phyloP scores from a whole-genome alignment of 2,797 vertebrate species.

The Megaceryle alcyon region DNA sequence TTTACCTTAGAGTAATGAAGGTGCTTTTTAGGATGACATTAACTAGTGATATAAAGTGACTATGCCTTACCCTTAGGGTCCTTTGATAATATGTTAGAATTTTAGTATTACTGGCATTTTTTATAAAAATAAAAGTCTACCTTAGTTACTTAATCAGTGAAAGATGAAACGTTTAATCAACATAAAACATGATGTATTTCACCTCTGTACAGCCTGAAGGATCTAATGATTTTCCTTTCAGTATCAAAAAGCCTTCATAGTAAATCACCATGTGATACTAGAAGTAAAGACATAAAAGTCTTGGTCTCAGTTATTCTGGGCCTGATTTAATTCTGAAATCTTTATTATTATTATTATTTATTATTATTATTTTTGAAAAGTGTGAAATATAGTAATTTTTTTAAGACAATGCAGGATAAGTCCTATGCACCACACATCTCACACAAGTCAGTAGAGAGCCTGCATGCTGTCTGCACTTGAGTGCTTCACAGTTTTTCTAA shows the following conservation, averaged over 20 bases:
- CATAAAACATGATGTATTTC: neutral
- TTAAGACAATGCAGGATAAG: neutral
- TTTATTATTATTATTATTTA: neutral
- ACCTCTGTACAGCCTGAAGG: neutral
- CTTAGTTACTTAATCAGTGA: neutral
- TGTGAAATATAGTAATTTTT: neutral
- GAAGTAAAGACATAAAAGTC: neutral
- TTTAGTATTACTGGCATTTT: neutral
- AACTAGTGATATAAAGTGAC: neutral
- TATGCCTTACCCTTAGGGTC: neutral
- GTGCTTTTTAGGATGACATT: neutral
- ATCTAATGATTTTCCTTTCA: neutral
- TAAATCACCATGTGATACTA: neutral
- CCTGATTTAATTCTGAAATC: neutral
- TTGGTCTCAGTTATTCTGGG: neutral
- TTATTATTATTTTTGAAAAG: no score
- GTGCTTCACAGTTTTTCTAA: neutral
- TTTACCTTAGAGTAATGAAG: neutral
- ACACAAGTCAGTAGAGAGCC: neutral
- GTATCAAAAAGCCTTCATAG: neutral
- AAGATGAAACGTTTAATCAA: neutral
- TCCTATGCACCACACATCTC: neutral
- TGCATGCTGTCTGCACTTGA: neutral
- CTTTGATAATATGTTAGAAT: neutral
- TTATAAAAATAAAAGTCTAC: neutral